A percentile compares a stretch with the other conserved stretches of the same genome.
These are phyloP conservation scores for Trialeurodes vaporariorum DNA, from an alignment of 1,140 invertebrate genomes.

Conservation along the genomic window DNA sequence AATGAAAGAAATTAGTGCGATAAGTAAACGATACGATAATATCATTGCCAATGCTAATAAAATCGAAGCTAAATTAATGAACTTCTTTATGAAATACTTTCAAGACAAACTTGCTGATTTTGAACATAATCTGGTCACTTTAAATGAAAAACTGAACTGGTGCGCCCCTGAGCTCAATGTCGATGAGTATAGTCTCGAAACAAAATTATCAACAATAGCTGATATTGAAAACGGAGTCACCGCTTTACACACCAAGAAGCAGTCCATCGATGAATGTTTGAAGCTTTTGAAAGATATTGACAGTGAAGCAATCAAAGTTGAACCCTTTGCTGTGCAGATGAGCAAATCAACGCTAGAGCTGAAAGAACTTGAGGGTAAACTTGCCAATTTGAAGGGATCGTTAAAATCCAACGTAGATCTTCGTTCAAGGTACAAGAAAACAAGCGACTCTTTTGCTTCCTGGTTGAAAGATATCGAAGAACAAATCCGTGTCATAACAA, in stretches of 20 bases:
- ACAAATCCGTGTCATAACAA: neutral
- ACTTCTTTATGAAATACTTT: slow-evolving; percentile 77
- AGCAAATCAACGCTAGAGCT: neutral
- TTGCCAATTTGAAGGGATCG: neutral
- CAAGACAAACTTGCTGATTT: slow-evolving; percentile 71
- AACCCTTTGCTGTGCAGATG: neutral
- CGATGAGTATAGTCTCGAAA: slow-evolving; percentile 85
- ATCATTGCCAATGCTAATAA: slow-evolving; percentile 62
- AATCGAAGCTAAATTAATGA: slow-evolving; percentile 63
- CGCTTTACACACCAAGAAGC: slow-evolving; percentile 51
- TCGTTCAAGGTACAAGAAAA: slow-evolving; percentile 31
- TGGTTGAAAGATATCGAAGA: slow-evolving; percentile 84
- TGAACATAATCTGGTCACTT: slow-evolving; percentile 60
- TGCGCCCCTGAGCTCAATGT: slow-evolving; percentile 75
- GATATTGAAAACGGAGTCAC: slow-evolving; percentile 60
- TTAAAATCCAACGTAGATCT: slow-evolving; percentile 28
- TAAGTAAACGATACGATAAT: slow-evolving; percentile 64
- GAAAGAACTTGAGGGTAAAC: slow-evolving; percentile 3
- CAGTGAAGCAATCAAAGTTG: slow-evolving; percentile 4
- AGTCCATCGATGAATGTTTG: slow-evolving; percentile 52
- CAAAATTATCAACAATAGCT: slow-evolving; percentile 68
- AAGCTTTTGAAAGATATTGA: slow-evolving; percentile 26
- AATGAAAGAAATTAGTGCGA: slow-evolving; percentile 62
- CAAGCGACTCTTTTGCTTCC: slow-evolving; percentile 51
- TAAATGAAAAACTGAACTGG: slow-evolving; percentile 85